These are phyloP conservation scores for Phyllopteryx taeniolatus DNA, from an alignment of 2,113 vertebrate genomes.

Conservation along the genomic window DNA sequence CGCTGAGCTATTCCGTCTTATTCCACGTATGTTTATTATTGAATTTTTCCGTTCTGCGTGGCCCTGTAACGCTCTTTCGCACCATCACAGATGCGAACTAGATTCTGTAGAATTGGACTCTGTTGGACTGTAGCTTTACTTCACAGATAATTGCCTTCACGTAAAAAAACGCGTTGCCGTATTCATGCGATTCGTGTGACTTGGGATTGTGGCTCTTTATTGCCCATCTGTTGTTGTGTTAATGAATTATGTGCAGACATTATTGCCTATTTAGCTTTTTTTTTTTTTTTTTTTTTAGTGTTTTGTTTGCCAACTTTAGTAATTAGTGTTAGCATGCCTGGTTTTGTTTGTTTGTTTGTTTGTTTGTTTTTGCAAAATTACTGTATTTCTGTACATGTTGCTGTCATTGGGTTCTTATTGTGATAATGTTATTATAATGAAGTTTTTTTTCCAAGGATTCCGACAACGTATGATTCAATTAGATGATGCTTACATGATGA, in stretches of 20 bases:
- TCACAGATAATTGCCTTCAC: constrained; percentile 60
- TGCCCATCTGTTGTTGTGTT: constrained; percentile 72
- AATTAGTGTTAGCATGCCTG: constrained; percentile 76
- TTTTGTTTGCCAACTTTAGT: constrained; percentile 62
- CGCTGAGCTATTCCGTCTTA: background rate
- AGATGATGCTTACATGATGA: constrained; percentile 13
- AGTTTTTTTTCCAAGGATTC: background rate
- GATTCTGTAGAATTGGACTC: constrained; percentile 35
- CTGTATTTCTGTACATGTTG: constrained; percentile 63
- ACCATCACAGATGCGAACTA: constrained; percentile 16
- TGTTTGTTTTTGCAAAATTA: constrained; percentile 67
- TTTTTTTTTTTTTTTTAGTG: constrained; percentile 47
- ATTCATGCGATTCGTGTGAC: constrained; percentile 37
- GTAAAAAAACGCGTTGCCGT: background rate
- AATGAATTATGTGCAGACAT: constrained; percentile 78
- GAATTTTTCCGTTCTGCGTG: background rate
- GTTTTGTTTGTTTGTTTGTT: background rate
- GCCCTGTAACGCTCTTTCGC: background rate
- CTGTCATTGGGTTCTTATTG: constrained; percentile 50
- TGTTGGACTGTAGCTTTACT: constrained; percentile 66
- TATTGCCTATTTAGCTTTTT: constrained; percentile 75
- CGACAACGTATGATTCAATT: background rate
- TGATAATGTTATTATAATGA: constrained; percentile 12
- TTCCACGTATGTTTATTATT: constrained; percentile 17
- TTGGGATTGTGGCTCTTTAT: constrained; percentile 67